Conservation (phyloP, 1,140 invertebrate species). For the Saccostrea glomerata region DNA sequence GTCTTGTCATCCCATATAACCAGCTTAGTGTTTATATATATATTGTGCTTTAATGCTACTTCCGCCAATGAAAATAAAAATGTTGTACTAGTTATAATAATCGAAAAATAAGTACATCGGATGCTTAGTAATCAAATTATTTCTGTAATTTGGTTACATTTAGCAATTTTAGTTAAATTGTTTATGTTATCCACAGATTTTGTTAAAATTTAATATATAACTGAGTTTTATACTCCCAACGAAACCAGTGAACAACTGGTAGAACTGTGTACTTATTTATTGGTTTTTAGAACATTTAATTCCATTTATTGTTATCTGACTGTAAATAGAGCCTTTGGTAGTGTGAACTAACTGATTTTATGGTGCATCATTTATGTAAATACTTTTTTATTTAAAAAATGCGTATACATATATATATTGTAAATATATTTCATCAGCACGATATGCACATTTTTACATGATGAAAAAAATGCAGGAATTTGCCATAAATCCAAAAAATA, state of each 20-base stretch:
- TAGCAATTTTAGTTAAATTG: not conserved
- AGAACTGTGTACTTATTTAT: conserved; percentile 1
- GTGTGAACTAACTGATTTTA: conserved; percentile 35
- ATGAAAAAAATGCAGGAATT: not conserved
- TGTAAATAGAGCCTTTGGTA: not conserved
- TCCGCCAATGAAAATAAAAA: not conserved
- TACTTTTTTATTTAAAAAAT: conserved; percentile 23
- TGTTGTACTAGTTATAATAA: not conserved
- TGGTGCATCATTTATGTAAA: conserved; percentile 36
- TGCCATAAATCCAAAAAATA: not conserved
- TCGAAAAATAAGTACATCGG: not conserved
- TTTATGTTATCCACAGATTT: not conserved
- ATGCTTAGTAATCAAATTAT: not conserved
- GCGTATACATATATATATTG: not conserved
- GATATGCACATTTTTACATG: not conserved
- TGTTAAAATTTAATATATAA: not conserved
- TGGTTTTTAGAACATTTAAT: not conserved
- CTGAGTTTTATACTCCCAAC: not conserved
- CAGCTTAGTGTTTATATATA: not conserved
- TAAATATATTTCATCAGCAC: not conserved
- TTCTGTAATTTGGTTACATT: not conserved
- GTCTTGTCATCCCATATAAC: not conserved
- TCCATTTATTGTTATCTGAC: not conserved
- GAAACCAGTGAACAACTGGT: not conserved
- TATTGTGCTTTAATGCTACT: not conserved